Base-by-base conservation (phyloP, 2,113 vertebrate species). In the Leucopternis melanops region DNA sequence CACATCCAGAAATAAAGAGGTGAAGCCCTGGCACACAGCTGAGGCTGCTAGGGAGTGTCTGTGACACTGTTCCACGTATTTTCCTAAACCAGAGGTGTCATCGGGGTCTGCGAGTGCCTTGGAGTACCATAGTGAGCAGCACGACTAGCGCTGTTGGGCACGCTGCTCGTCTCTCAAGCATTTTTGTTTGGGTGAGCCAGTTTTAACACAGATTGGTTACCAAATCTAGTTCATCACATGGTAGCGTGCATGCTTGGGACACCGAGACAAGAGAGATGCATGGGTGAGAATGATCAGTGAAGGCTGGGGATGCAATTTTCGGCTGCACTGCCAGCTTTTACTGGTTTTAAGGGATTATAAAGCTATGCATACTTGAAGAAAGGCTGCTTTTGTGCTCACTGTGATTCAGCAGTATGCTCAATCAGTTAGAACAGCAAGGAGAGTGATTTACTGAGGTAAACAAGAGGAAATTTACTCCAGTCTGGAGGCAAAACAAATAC, bases 381-480 rank as follows among this genome's bases (percentile, higher is more conserved):
- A 65, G 32, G 9, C 49, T 61, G 31, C 32, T 49, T 90, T 86
- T 82, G 21, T 81, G 25, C 72, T 92, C 80, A 66, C 86, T 94
- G 72, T 85, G 89, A 79, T 95, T 95, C 86, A 54, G 92, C 81
- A 86, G 63, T 78, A 59, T 85, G 79, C 47, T 94, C 86, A 74
- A 88, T 93, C 59, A 66, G 54, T 92, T 75, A 92, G 66, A 97
- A 91, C 54, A 84, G 75, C 54, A 69, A 86, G 89, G 36, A 97
- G 38, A 81, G 20, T 73, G 83, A 90, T 95, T 95, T 73, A 54
- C n/a, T 38, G 49, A 50, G 40, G n/a, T 42, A 74, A 82, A 81
- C 13, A 61, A 42, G 29, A 42, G 19, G 29, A 82, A 66, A 58
- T 86, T 62, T 31, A 32, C 21, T 88, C 16, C 36, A 58, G 23